phyloP scores from a whole-genome alignment of 2,113 vertebrate species.

The Marmota monax region DNA sequence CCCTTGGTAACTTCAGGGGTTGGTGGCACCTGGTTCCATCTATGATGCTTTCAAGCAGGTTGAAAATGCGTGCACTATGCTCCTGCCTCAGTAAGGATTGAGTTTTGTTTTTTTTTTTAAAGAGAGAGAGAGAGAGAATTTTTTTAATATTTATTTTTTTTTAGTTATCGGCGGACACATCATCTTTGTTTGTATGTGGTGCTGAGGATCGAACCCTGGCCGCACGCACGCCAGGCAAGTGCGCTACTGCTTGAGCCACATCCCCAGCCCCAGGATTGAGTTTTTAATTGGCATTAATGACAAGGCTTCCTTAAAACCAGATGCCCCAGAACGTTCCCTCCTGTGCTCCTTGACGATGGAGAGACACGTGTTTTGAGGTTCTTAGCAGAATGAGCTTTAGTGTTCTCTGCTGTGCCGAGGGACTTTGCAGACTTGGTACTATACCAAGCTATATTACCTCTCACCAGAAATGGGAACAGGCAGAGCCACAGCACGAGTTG shows the following conservation, averaged over 20 bases:
- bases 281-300: neutral
- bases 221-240: too few species aligned
- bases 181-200: too few species aligned
- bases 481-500: conserved; percentile 60
- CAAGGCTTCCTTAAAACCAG: conserved; percentile 1
- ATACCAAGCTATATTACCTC: too few species aligned
- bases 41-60: neutral
- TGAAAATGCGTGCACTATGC: neutral
- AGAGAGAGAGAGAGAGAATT: too few species aligned
- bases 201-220: too few species aligned
- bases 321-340: neutral
- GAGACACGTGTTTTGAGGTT: conserved; percentile 33
- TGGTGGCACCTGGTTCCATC: neutral
- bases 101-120: neutral
- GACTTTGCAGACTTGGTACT: neutral
- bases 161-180: too few species aligned
- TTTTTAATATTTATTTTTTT: too few species aligned
- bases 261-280: neutral
- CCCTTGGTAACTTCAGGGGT: neutral
- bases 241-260: too few species aligned
- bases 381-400: neutral
- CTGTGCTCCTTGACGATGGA: neutral
- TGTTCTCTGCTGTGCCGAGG: neutral
- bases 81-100: neutral
- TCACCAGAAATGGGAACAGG: neutral